These are phyloP conservation scores for Stegophylla sp. DNA, from an alignment of 2,888 invertebrate genomes.

Conservation along the genomic window DNA sequence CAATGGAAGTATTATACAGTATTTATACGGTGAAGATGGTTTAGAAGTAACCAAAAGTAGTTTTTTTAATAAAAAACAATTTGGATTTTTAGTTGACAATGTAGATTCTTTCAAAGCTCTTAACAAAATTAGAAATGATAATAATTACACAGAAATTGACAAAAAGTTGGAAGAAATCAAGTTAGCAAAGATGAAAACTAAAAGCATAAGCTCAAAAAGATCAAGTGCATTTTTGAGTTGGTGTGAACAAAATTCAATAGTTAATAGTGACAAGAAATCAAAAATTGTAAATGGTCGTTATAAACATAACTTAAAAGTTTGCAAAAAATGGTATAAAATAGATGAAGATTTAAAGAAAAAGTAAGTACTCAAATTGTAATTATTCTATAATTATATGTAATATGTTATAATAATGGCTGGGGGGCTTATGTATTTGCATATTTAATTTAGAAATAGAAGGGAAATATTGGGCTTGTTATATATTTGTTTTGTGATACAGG, in stretches of 20 bases:
- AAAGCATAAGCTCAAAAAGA: slow-evolving; percentile 66
- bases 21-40: slow-evolving; percentile 92
- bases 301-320: slow-evolving; percentile 70
- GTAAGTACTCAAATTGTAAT: slow-evolving; percentile 64
- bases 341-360: slow-evolving; percentile 70
- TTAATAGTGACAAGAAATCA: slow-evolving; percentile 64
- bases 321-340: slow-evolving; percentile 74
- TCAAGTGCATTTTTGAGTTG: slow-evolving; percentile 52
- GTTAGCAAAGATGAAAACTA: slow-evolving; percentile 67
- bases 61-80: slow-evolving; percentile 78
- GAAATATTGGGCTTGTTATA: too few species aligned
- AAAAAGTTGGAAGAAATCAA: slow-evolving; percentile 70
- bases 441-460: too few species aligned
- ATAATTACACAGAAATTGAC: slow-evolving; percentile 67
- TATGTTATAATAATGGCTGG: too few species aligned
- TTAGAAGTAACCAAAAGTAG: slow-evolving; percentile 87
- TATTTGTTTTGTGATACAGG: too few species aligned
- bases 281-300: slow-evolving; percentile 70
- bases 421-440: too few species aligned
- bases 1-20: slow-evolving; percentile 91
- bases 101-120: slow-evolving; percentile 70
- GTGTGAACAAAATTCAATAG: slow-evolving; percentile 65
- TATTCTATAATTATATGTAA: background rate
- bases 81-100: slow-evolving; percentile 85
- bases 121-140: slow-evolving; percentile 67